Percentiles rank a stretch among this genome's conserved stretches.
Evolutionary conservation across 2,797 vertebrate species (phyloP).

Genomic region (Huso huso): DNA sequence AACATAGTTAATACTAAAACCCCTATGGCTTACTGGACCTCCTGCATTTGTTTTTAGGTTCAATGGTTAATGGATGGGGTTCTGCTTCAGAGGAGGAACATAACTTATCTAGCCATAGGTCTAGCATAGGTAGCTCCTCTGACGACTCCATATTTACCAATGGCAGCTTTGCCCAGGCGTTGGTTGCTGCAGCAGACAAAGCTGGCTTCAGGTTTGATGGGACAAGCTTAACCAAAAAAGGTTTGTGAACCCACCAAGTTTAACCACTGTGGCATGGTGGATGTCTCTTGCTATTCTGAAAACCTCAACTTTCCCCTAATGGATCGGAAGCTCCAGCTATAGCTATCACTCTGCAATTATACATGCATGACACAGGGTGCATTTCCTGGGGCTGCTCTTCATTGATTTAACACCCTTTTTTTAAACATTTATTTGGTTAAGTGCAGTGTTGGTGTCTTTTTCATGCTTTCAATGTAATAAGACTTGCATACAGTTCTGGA

Average conservation of each 20-base stretch:
- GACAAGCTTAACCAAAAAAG: conserved; percentile 92
- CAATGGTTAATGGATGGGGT: conserved; percentile 98
- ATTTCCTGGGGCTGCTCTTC: background rate
- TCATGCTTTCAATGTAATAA: no score
- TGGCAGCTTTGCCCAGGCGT: conserved; percentile 89
- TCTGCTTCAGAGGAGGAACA: conserved; percentile 90
- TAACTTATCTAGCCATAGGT: conserved; percentile 94
- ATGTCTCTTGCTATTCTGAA: conserved; percentile 24
- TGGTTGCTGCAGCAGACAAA: conserved; percentile 94
- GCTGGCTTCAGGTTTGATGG: conserved; percentile 91
- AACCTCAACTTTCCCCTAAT: conserved; percentile 25
- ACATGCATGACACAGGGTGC: conserved; percentile 10
- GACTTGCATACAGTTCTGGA: no score
- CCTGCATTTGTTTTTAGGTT: conserved; percentile 80
- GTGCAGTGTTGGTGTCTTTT: no score
- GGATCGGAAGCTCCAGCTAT: conserved; percentile 7
- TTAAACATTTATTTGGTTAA: no score
- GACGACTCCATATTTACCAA: conserved; percentile 93
- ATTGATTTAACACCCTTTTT: no score
- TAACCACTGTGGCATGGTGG: conserved; percentile 40
- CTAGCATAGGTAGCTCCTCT: conserved; percentile 91
- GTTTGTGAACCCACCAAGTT: conserved; percentile 62
- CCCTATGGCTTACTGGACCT: conserved; percentile 43
- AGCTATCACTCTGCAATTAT: background rate
- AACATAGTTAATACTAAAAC: conserved; percentile 5